These are phyloP conservation scores for Jaculus jaculus DNA, from an alignment of 2,113 vertebrate genomes.

Conservation along the genomic window DNA sequence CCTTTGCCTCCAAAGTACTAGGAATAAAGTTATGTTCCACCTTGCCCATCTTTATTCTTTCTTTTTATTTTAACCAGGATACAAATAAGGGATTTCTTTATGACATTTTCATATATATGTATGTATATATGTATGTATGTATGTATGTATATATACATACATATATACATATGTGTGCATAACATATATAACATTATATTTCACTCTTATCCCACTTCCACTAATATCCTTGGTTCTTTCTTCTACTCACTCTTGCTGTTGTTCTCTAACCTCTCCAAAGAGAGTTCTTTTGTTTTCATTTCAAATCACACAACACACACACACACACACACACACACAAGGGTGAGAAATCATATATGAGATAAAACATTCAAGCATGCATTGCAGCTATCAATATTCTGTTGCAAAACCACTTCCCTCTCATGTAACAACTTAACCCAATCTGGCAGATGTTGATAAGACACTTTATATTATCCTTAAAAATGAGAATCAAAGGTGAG, in stretches of 20 bases:
- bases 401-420: neutral
- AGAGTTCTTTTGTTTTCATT: neutral
- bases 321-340: neutral
- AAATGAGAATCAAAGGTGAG: neutral
- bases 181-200: too few species aligned
- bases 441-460: neutral
- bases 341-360: too few species aligned
- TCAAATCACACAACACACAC: neutral
- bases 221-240: too few species aligned
- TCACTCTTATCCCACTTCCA: neutral
- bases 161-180: too few species aligned
- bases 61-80: too few species aligned
- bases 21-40: too few species aligned
- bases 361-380: neutral
- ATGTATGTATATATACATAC: too few species aligned
- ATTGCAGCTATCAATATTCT: neutral
- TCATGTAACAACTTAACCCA: neutral
- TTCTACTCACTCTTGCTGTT: too few species aligned
- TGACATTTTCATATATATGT: neutral
- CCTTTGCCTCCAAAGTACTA: too few species aligned
- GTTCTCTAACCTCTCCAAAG: neutral
- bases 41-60: too few species aligned
- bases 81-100: too few species aligned
- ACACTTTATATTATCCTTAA: constrained; percentile 13
- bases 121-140: too few species aligned